These are phyloP conservation scores for Papilio helenus DNA, from an alignment of 1,140 invertebrate genomes.

Conservation along the genomic window DNA sequence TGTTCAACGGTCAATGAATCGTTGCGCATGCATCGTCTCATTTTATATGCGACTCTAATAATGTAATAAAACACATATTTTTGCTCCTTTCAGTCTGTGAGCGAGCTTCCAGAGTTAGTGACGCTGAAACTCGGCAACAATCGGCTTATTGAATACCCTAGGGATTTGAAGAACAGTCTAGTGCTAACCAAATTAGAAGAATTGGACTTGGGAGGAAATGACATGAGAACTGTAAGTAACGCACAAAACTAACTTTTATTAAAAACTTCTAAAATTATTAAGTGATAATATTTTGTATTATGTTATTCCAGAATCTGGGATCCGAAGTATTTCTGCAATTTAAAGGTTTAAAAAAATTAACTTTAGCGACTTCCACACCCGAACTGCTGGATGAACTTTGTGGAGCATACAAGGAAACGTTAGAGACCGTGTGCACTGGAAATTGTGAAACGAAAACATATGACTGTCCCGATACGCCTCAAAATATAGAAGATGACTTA, in stretches of 20 bases:
- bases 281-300: conserved; percentile 6
- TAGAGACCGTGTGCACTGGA: conserved; percentile 64
- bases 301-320: conserved; percentile 63
- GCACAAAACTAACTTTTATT: not conserved
- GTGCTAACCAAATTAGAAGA: conserved; percentile 71
- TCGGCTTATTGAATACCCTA: conserved; percentile 69
- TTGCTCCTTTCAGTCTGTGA: conserved; percentile 67
- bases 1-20: too few relatives aligned
- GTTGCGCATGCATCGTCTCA: too few relatives aligned
- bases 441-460: conserved; percentile 55
- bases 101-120: conserved; percentile 74
- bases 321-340: conserved; percentile 63
- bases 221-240: conserved; percentile 70
- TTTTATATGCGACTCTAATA: not conserved
- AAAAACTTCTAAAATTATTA: not conserved
- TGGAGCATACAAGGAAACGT: conserved; percentile 53
- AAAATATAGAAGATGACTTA: conserved; percentile 55
- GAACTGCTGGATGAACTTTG: conserved; percentile 63
- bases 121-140: conserved; percentile 77
- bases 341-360: conserved; percentile 60
- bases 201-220: conserved; percentile 75
- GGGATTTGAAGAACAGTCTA: conserved; percentile 73
- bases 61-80: conserved; percentile 19
- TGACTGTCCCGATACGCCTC: conserved; percentile 62
- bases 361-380: conserved; percentile 55